Base-by-base conservation (phyloP, 2,797 vertebrate genomes). In the Bradypodion ventrale region DNA sequence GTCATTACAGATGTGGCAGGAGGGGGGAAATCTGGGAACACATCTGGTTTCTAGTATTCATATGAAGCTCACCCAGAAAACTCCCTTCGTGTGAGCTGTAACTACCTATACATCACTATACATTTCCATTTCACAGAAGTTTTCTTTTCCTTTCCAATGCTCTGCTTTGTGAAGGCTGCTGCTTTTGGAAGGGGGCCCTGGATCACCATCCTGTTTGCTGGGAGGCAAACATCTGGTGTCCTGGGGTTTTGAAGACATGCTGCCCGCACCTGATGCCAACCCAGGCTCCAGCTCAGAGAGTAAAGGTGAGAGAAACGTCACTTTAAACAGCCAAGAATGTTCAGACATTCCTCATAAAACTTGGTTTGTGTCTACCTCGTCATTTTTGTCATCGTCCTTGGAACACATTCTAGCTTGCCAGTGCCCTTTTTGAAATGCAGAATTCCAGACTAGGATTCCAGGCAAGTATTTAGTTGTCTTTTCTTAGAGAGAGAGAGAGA, bases 241-340 rank as follows among this genome's bases (percentile, higher is more conserved):
- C 16, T 99, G 99, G 99, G 99, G 99, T 35, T 99, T 99, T 93
- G 99, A 99, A 95, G 98, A 99, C 93, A 99, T 99, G 98, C 93
- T 99, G 79, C 98, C 98, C 13, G 98, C 98, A 15, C 98, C 98
- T 60, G 98, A 99, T 91, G 96, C 95, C 86, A 98, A 97, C 95
- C 96, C 95, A 88, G 95, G 97, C 82, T 97, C 97, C 88, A 97
- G 96, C 90, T 93, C 96, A 87, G 99, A 99, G 92, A 98, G 88
- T 92, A 99, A 99, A 99, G 99, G 99, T 99, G 90, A 89, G 84
- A 69, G 23, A 27, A 81, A 70, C 5, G 16, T 60, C 12, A 46
- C 85, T 77, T 49, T n/a, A 79, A 74, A 16, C 8, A 19, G 6
- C 35, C 56, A 21, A 21, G 35, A 12, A 42, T 6, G 27, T 49